Evolutionary conservation across 2,888 invertebrate genomes (phyloP).

Genomic region (Xylota sylvarum): DNA sequence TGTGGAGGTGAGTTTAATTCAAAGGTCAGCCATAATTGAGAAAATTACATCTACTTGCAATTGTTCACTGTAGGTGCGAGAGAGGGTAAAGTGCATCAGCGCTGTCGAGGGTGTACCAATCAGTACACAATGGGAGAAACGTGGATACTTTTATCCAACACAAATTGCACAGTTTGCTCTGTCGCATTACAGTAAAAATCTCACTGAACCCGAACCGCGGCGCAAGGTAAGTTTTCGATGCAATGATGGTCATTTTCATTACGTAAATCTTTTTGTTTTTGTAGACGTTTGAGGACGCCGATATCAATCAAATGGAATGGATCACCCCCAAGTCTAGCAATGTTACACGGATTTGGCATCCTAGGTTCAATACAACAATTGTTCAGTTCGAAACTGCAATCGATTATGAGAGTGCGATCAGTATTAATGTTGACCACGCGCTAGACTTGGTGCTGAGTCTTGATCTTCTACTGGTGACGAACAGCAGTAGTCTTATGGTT

Average conservation of each 20-base stretch:
- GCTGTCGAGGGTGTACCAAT: constrained; percentile 97
- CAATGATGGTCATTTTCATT: background rate
- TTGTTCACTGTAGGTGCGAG: constrained; percentile 86
- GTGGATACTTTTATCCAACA: constrained; percentile 98
- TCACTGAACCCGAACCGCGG: constrained; percentile 93
- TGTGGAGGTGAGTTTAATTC: constrained; percentile 89
- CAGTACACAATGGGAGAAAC: constrained; percentile 98
- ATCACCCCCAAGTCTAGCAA: constrained; percentile 89
- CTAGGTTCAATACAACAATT: constrained; percentile 87
- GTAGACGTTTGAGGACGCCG: constrained; percentile 90
- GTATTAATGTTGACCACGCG: constrained; percentile 88
- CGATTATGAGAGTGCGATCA: constrained; percentile 89
- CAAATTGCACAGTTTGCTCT: constrained; percentile 99
- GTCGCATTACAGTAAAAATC: constrained; percentile 98
- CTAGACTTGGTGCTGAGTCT: constrained; percentile 91
- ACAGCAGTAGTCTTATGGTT: constrained; percentile 92
- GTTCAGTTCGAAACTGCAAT: constrained; percentile 91
- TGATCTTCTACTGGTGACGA: constrained; percentile 90
- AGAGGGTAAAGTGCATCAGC: constrained; percentile 98
- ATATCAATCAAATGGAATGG: constrained; percentile 90
- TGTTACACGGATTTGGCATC: constrained; percentile 88
- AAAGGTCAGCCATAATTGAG: background rate
- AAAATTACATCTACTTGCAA: constrained; percentile 11
- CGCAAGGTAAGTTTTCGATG: constrained; percentile 84
- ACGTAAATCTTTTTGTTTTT: background rate